These are phyloP conservation scores for Pseudomyrmex concolor DNA, from an alignment of 1,140 invertebrate genomes.

Conservation along the genomic window DNA sequence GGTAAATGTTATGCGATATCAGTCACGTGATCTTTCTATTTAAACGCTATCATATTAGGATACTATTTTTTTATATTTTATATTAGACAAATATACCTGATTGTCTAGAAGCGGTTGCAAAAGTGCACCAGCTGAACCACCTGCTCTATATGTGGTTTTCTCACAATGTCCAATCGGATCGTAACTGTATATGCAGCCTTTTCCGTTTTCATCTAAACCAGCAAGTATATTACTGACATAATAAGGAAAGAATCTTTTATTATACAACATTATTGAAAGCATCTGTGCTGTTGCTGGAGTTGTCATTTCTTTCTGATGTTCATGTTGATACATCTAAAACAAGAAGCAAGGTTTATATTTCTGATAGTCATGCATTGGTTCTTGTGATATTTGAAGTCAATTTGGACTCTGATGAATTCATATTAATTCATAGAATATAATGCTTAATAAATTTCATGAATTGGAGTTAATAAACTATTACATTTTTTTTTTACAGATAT, in stretches of 20 bases:
- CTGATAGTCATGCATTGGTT: slow-evolving; percentile 12
- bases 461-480: too few relatives aligned
- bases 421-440: not conserved
- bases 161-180: slow-evolving; percentile 98
- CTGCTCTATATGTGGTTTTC: slow-evolving; percentile 91
- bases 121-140: slow-evolving; percentile 92
- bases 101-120: slow-evolving; percentile 95
- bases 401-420: not conserved
- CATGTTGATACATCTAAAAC: slow-evolving; percentile 96
- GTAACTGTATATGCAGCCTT: slow-evolving; percentile 97
- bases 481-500: not conserved
- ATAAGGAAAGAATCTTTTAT: slow-evolving; percentile 99
- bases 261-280: slow-evolving; percentile 97
- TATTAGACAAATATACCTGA: slow-evolving; percentile 85
- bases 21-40: not conserved
- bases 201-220: slow-evolving; percentile 94
- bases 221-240: slow-evolving; percentile 98
- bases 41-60: not conserved
- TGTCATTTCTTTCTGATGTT: slow-evolving; percentile 97
- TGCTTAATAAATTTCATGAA: too few relatives aligned
- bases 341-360: slow-evolving; percentile 10
- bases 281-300: slow-evolving; percentile 97
- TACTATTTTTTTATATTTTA: not conserved
- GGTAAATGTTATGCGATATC: slow-evolving; percentile 13
- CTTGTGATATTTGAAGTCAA: too few relatives aligned